Base-by-base conservation (phyloP, 2,797 vertebrate genomes). In the Rhinogobio ventralis region DNA sequence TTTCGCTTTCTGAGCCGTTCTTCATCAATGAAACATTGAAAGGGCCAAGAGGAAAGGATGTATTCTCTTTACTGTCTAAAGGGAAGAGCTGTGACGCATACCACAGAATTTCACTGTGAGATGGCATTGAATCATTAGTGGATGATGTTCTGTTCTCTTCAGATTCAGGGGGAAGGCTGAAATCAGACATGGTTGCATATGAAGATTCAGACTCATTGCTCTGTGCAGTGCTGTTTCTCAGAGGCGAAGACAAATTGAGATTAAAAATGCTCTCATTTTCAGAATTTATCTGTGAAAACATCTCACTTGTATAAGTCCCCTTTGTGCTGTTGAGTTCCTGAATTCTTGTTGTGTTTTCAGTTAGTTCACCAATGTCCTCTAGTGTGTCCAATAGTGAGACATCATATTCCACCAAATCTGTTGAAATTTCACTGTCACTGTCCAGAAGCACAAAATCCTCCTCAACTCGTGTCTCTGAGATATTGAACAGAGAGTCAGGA, bases 381-480 rank as follows among this genome's bases (percentile, higher is more conserved):
- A 51, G n/a, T 33, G 46, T 80, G 89, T 15, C 57, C 81, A 62
- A 67, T 71, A 36, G 53, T 60, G 72, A 75, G 10, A 75, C 60
- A 39, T 66, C 78, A 36, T 79, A 46, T 49, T 82, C 69, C 53
- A 68, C 68, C 64, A 17, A 57, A 55, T 84, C 17, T 15, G 20
- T 71, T 19, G 42, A 30, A 49, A 51, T 87, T 17, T 84, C 75
- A 80, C 72, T 30, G 55, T 14, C 46, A 79, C 23, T 7, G 42
- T 82, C 82, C 68, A 90, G 74, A 9, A 89, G 87, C 51, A 89
- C 86, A 87, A 90, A 79, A 30, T 89, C 82, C 68, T 88, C 84
- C n/a, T 83, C 42, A 20, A 67, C 74, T 62, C 75, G 46, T 53
- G 62, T 25, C 1, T 83, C 81, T 76, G 76, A 68, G 49, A 23